phyloP scores from a whole-genome alignment of 2,113 vertebrate species.

The Pristiophorus japonicus region DNA sequence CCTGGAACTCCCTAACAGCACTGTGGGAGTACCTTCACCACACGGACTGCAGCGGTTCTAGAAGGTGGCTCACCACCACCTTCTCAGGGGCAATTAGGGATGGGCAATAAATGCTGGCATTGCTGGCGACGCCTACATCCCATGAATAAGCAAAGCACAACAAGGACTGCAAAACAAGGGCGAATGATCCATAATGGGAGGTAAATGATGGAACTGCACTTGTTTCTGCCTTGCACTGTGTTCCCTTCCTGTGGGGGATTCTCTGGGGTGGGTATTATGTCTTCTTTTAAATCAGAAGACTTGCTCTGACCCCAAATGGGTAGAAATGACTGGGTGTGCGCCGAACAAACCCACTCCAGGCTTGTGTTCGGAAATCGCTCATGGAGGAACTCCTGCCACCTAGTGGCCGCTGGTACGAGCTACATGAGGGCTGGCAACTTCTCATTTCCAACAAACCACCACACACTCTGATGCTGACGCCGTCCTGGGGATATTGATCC shows the following conservation, averaged over 20 bases:
- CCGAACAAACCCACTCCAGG: neutral
- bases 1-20: too few relatives aligned
- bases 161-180: too few relatives aligned
- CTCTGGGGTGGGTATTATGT: neutral
- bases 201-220: neutral
- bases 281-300: neutral
- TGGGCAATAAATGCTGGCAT: neutral
- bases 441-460: neutral
- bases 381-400: conserved; percentile 16
- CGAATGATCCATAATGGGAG: too few relatives aligned
- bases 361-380: neutral
- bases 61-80: neutral
- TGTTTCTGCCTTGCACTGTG: neutral
- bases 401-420: neutral
- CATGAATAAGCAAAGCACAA: neutral
- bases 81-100: neutral
- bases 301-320: neutral
- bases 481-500: neutral
- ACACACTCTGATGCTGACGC: neutral
- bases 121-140: neutral
- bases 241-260: neutral
- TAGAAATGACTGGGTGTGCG: neutral
- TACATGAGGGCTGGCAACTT: neutral
- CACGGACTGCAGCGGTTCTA: neutral
- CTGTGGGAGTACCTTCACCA: too few relatives aligned